A percentile compares a stretch with the other conserved stretches of the same genome.
These are phyloP conservation scores for Aricia artaxerxes DNA, from an alignment of 2,888 invertebrate genomes.

Conservation along the genomic window DNA sequence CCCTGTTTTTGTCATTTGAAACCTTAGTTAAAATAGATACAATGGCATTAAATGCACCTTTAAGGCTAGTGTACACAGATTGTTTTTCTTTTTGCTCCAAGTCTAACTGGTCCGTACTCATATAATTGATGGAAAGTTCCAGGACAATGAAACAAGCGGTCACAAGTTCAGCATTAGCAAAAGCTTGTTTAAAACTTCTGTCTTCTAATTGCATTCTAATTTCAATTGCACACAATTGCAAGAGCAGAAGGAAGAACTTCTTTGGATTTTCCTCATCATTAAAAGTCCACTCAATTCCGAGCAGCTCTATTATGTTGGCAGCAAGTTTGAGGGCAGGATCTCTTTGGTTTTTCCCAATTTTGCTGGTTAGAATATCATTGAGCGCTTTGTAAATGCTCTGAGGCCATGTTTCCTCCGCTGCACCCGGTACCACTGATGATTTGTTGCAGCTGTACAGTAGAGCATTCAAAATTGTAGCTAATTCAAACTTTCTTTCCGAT, in stretches of 20 bases:
- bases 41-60: constrained; percentile 92
- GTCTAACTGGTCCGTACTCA: constrained; percentile 90
- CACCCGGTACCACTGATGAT: constrained; percentile 82
- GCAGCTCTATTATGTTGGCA: constrained; percentile 87
- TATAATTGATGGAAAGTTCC: constrained; percentile 88
- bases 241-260: constrained; percentile 89
- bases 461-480: constrained; percentile 89
- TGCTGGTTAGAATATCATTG: constrained; percentile 90
- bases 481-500: constrained; percentile 93
- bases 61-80: constrained; percentile 92
- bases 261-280: constrained; percentile 89
- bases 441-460: constrained; percentile 87
- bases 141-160: constrained; percentile 91
- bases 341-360: constrained; percentile 92
- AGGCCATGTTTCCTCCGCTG: constrained; percentile 89
- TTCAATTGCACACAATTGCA: constrained; percentile 95
- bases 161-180: constrained; percentile 88
- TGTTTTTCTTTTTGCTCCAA: constrained; percentile 95
- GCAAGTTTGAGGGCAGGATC: constrained; percentile 93
- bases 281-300: constrained; percentile 92
- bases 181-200: constrained; percentile 88
- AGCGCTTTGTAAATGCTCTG: constrained; percentile 90
- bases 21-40: constrained; percentile 87
- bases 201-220: constrained; percentile 96
- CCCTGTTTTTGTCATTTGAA: constrained; percentile 87